Percentiles rank a stretch among this genome's conserved stretches.
Conservation (phyloP, 2,113 vertebrate species). For the Dasypus novemcinctus region DNA sequence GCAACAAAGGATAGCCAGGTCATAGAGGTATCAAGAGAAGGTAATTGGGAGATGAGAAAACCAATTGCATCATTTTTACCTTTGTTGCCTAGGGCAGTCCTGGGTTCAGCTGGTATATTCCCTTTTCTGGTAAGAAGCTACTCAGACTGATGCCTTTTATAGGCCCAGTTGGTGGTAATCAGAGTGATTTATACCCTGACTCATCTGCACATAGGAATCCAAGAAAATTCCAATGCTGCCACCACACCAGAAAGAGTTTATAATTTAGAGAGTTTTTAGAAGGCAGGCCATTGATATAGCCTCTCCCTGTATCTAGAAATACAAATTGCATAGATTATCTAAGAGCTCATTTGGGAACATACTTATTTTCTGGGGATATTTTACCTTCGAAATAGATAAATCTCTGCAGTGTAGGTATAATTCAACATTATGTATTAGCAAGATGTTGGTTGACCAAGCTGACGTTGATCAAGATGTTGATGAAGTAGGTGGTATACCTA, state of each 20-base stretch:
- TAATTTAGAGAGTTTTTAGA: constrained; percentile 43
- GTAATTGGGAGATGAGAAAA: not conserved
- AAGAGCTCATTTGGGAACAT: not conserved
- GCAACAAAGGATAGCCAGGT: not conserved
- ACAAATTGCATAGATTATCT: constrained; percentile 20
- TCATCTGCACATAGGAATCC: not conserved
- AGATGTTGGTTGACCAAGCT: not conserved
- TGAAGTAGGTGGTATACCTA: not conserved
- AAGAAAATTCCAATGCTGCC: not conserved
- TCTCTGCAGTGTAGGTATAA: not conserved
- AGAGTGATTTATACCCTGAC: not conserved
- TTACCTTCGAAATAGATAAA: not conserved
- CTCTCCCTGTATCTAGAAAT: constrained; percentile 1
- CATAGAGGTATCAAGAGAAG: not conserved
- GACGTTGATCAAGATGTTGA: not conserved
- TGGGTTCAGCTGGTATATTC: not conserved
- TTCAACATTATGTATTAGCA: not conserved
- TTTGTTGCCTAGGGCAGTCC: not conserved
- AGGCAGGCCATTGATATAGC: not conserved
- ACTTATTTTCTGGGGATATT: not conserved
- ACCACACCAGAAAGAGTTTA: not conserved
- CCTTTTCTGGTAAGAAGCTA: not conserved
- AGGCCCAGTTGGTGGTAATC: not conserved
- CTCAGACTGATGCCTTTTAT: not conserved
- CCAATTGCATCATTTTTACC: not conserved